phyloP scores from a whole-genome alignment of 2,113 vertebrate species.

The Chaetodon auriga region DNA sequence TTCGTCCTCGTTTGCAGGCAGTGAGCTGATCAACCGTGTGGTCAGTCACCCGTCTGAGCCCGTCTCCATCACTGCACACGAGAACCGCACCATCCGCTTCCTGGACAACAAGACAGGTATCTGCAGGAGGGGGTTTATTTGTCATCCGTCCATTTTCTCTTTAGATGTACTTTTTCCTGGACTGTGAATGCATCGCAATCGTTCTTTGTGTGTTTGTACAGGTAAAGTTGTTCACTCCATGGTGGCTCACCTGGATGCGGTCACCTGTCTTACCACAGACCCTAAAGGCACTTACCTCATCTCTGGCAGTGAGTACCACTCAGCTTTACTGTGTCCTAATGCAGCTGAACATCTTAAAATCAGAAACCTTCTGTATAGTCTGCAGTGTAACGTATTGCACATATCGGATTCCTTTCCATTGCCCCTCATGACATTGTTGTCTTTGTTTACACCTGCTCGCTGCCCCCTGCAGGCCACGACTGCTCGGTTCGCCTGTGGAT shows the following conservation, averaged over 20 bases:
- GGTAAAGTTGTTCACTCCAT: slow-evolving; percentile 91
- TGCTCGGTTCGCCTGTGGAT: slow-evolving; percentile 95
- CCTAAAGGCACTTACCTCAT: slow-evolving; percentile 93
- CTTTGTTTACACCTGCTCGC: background rate
- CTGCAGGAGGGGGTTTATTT: slow-evolving; percentile 6
- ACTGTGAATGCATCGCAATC: background rate
- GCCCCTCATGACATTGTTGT: background rate
- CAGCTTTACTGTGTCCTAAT: background rate
- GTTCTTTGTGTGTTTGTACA: slow-evolving; percentile 61
- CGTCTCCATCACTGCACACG: slow-evolving; percentile 91
- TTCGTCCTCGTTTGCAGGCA: slow-evolving; percentile 78
- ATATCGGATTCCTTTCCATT: background rate
- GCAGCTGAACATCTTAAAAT: background rate
- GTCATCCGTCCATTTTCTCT: background rate
- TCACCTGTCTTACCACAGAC: slow-evolving; percentile 93
- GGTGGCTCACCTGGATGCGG: slow-evolving; percentile 93
- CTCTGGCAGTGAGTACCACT: slow-evolving; percentile 91
- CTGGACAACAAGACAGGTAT: slow-evolving; percentile 92
- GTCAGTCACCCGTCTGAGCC: slow-evolving; percentile 91
- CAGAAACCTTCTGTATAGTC: background rate
- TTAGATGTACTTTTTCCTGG: background rate
- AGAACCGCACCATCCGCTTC: slow-evolving; percentile 92
- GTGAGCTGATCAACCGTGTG: slow-evolving; percentile 91
- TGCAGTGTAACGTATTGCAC: background rate
- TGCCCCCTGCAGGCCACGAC: slow-evolving; percentile 87